Conservation (phyloP, 2,113 vertebrate species). For the Pygoscelis antarcticus region DNA sequence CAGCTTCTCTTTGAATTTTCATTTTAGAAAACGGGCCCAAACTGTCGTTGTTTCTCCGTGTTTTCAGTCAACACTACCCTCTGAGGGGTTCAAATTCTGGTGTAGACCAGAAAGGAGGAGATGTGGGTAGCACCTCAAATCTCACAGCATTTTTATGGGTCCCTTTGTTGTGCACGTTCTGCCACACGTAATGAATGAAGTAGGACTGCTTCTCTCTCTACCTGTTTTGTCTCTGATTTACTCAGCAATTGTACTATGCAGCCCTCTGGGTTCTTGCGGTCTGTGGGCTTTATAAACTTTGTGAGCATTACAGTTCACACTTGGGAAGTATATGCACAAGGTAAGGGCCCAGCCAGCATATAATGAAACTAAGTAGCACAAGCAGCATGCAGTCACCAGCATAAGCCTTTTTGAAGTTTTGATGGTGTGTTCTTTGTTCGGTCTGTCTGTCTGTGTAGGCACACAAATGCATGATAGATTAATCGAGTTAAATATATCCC, state of each 20-base stretch:
- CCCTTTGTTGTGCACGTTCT: fast-evolving
- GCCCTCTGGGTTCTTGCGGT: fast-evolving
- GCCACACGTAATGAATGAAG: neutral
- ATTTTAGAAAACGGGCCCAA: neutral
- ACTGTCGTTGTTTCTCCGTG: neutral
- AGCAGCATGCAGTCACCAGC: fast-evolving
- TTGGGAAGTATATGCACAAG: neutral
- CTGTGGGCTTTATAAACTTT: neutral
- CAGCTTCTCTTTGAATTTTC: neutral
- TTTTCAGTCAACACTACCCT: neutral
- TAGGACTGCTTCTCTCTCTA: neutral
- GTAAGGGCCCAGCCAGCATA: fast-evolving
- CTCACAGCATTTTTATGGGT: neutral
- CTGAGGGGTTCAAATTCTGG: neutral
- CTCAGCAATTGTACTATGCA: neutral
- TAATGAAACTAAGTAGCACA: neutral
- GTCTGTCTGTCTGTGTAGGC: slow-evolving; percentile 23
- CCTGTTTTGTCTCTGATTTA: neutral
- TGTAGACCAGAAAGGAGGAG: neutral
- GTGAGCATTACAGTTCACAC: neutral
- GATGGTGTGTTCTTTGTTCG: neutral
- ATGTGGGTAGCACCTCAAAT: neutral
- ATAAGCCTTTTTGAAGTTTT: neutral
- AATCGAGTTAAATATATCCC: slow-evolving; percentile 77
- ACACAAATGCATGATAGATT: slow-evolving; percentile 49